These are phyloP conservation scores for Trinectes maculatus DNA, from an alignment of 2,113 vertebrate species.

Conservation along the genomic window DNA sequence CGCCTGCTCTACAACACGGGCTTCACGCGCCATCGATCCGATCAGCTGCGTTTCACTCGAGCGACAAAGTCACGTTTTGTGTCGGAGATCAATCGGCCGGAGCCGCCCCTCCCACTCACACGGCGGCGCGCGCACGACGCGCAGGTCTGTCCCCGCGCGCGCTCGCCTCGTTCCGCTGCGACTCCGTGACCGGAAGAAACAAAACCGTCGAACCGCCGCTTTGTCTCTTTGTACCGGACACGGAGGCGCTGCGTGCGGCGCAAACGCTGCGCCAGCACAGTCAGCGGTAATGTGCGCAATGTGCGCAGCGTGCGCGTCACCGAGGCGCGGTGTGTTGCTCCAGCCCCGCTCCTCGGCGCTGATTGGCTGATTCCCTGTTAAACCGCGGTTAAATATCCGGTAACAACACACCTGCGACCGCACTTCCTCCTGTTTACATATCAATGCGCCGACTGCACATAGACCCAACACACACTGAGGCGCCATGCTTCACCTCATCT, in stretches of 20 bases:
- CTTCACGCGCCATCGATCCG: conserved; percentile 46
- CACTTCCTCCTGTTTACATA: conserved; percentile 4
- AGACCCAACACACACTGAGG: too few species aligned
- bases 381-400: conserved; percentile 12
- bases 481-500: too few species aligned
- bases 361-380: conserved; percentile 58
- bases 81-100: conserved; percentile 46
- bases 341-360: conserved; percentile 36
- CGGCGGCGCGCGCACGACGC: conserved; percentile 74
- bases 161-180: not conserved
- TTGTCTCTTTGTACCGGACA: too few species aligned
- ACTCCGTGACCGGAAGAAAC: not conserved
- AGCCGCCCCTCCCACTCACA: conserved; percentile 81
- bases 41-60: conserved; percentile 53
- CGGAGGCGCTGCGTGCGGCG: too few species aligned
- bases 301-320: not conserved
- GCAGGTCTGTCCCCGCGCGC: conserved; percentile 46
- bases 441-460: conserved; percentile 3
- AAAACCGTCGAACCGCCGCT: not conserved
- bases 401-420: conserved; percentile 32
- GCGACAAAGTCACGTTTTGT: conserved; percentile 71
- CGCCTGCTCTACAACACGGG: conserved; percentile 51
- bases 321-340: conserved; percentile 7
- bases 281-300: too few species aligned
- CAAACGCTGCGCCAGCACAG: conserved; percentile 28